Evolutionary conservation across 2,888 invertebrate genomes (phyloP), one percentile per base, ranked within the genome.

Genomic region (Sipha maydis): DNA sequence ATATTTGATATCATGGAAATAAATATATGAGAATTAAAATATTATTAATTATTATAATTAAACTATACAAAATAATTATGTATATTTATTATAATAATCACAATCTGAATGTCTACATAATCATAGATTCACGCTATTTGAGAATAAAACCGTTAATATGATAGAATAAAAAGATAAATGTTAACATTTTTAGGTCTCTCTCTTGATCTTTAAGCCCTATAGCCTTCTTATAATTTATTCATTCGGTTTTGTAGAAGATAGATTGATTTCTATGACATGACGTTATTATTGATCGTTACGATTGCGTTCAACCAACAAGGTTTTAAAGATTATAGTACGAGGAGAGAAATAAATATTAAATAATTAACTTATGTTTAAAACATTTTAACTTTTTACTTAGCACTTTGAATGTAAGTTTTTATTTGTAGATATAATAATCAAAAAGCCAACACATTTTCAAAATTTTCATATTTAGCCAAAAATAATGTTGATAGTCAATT

Each of bases 191-290:
- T 61, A 31, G 25, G 9, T 56, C 28, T 77, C 9, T 77, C 48
- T 34, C n/a, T 79, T n/a, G 38, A 79, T 67, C 38, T 67, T 69
- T 19, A 69, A 71, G 28, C 28, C 41, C 31, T 31, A 21, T 11
- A 71, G 19, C 71, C 71, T 71, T 71, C 54, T 83, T 48, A 48
- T 14, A 31, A 83, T 83, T 83, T 71, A 83, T 83, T 71, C 31
- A 83, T 83, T 83, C 82, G 11, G 48, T 31, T 48, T 48, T 38
- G 3, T 31, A 48, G 48, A 83, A 83, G 82, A 71, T 83, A 54
- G 69, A 71, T 71, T 71, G 69, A 83, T 83, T 69, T 69, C 28
- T 31, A 25, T 41, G 9, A 11, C 69, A 48, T 17, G 71, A 5
- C 4, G 69, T 54, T 69, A 69, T 71, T 71, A 69, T 69, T 41